Conservation (phyloP, 2,113 vertebrate species). For the Carassius gibelio region DNA sequence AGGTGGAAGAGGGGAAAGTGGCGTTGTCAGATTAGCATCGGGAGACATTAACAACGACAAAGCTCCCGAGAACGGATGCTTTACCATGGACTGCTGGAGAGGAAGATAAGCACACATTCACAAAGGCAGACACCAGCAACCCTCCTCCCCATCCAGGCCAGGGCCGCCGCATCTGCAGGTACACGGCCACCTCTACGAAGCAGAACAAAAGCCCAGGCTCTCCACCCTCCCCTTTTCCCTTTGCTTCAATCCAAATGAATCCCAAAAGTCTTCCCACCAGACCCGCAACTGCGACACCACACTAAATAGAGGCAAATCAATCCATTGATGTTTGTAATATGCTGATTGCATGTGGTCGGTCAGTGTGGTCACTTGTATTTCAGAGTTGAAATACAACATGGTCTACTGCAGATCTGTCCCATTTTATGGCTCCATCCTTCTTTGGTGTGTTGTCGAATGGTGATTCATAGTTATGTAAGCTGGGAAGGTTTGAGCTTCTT, state of each 20-base stretch:
- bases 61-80: slow-evolving; percentile 70
- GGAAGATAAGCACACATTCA: slow-evolving; percentile 72
- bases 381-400: neutral
- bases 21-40: slow-evolving; percentile 79
- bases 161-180: slow-evolving; percentile 71
- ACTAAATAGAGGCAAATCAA: neutral
- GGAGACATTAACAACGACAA: slow-evolving; percentile 76
- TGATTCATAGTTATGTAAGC: slow-evolving; percentile 71
- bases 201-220: slow-evolving; percentile 61
- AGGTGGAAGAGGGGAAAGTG: slow-evolving; percentile 61
- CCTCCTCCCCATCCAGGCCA: slow-evolving; percentile 49
- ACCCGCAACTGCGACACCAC: neutral
- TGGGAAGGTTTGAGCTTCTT: slow-evolving; percentile 61
- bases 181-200: slow-evolving; percentile 68
- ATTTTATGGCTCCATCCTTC: slow-evolving; percentile 41
- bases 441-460: slow-evolving; percentile 40
- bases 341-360: slow-evolving; percentile 10
- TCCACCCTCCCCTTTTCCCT: neutral
- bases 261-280: slow-evolving; percentile 10
- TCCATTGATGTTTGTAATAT: neutral
- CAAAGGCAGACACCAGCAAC: slow-evolving; percentile 65
- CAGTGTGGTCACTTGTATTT: neutral
- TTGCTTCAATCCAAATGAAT: neutral
- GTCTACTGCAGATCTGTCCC: neutral
- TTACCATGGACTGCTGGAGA: slow-evolving; percentile 74